Base-by-base conservation (phyloP, 1,140 invertebrate genomes). In the Nixonia krombeini region DNA sequence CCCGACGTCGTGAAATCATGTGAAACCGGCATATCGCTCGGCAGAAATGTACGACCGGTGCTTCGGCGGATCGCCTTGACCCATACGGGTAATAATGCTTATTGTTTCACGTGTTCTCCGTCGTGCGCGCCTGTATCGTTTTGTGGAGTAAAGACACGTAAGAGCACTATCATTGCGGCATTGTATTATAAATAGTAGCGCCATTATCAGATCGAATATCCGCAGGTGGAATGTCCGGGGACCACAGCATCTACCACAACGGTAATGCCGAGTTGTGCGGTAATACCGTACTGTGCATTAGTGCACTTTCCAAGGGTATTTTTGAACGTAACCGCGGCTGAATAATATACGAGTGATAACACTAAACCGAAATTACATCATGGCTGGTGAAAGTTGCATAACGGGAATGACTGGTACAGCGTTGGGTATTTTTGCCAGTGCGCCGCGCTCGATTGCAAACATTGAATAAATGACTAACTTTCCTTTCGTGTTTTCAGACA, bases 111-210 rank as follows among this genome's bases (percentile, higher is more conserved):
- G 35, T 44, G 53, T 44, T 49, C 21, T n/a, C n/a, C n/a, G n/a
- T n/a, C n/a, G n/a, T n/a, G n/a, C n/a, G n/a, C n/a, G n/a, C n/a
- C n/a, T n/a, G n/a, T n/a, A n/a, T n/a, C n/a, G n/a, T n/a, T n/a
- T n/a, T 26, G 25, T 26, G 9, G 25, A 26, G 25, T 26, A 26
- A 26, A 9, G 25, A 26, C 25, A 26, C 9, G 25, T 4, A 9
- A 4, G 25, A 5, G 25, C 9, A 5, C 9, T 26, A 26, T 64
- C n/a, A n/a, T n/a, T n/a, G n/a, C n/a, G n/a, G n/a, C n/a, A 64
- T 70, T 64, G 66, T 63, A 57, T 59, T 63, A 64, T 63, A 69
- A 69, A 59, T 33, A 68, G 25, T 18, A n/a, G n/a, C n/a, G n/a
- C n/a, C 23, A 37, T 68, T 53, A 58, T 62, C 58, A 58, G 40